These are phyloP conservation scores for Laupala kohalensis DNA, from an alignment of 1,140 invertebrate species.

Conservation along the genomic window DNA sequence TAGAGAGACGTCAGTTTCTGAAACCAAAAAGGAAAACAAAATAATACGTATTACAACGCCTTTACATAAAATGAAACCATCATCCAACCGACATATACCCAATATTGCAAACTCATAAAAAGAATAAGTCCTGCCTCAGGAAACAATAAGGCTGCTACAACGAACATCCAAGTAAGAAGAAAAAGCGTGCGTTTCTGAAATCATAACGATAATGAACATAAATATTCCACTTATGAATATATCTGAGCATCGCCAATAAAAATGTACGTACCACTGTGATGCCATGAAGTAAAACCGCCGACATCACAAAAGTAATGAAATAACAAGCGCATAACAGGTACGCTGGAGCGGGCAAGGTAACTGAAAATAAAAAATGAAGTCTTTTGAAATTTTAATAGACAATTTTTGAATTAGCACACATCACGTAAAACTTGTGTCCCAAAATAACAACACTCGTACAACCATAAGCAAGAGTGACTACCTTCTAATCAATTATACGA, in stretches of 20 bases:
- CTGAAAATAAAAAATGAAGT: too few species aligned
- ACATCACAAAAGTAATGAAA: constrained; percentile 41
- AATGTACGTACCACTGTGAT: constrained; percentile 39
- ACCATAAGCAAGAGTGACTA: too few species aligned
- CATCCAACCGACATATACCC: constrained; percentile 34
- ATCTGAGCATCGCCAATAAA: background rate
- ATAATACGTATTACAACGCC: background rate
- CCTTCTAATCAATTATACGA: too few species aligned
- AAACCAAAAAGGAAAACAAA: background rate
- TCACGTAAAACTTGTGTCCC: too few species aligned
- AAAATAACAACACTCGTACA: too few species aligned
- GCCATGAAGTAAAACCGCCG: constrained; percentile 41
- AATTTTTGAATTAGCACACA: too few species aligned
- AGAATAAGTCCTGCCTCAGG: constrained; percentile 52
- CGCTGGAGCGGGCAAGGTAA: constrained; percentile 36
- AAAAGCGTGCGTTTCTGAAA: constrained; percentile 46
- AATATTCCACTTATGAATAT: background rate
- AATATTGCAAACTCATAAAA: constrained; percentile 53
- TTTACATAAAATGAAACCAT: background rate
- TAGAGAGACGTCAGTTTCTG: constrained; percentile 44
- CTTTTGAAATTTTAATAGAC: too few species aligned
- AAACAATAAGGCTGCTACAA: constrained; percentile 46
- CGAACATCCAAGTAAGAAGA: constrained; percentile 46
- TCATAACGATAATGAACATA: constrained; percentile 14
- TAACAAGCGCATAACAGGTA: constrained; percentile 44